phyloP scores from a whole-genome alignment of 2,113 vertebrate genomes.

The Corythaeola cristata region DNA sequence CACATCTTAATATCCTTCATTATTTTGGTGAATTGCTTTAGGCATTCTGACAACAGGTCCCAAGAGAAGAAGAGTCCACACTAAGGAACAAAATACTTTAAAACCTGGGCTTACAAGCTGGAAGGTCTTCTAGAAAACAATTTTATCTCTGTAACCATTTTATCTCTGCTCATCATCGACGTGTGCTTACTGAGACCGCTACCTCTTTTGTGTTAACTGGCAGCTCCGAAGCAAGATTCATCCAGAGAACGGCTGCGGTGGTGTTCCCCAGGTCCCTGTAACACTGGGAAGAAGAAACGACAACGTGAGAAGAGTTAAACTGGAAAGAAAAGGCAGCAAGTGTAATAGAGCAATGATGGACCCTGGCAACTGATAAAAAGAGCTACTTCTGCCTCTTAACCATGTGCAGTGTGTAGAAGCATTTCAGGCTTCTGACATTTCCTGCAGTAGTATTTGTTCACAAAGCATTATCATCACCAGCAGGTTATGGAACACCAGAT shows the following conservation, averaged over 20 bases:
- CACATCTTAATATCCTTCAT: too few relatives aligned
- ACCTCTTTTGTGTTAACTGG: constrained; percentile 76
- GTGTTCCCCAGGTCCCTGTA: constrained; percentile 87
- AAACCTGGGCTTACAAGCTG: not conserved
- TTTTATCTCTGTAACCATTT: too few relatives aligned
- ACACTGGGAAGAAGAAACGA: constrained; percentile 76
- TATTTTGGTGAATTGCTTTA: not conserved
- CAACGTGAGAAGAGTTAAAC: not conserved
- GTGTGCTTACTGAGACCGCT: not conserved
- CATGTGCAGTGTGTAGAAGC: not conserved
- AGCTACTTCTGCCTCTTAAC: not conserved
- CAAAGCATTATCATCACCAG: not conserved
- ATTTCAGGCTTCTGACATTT: not conserved
- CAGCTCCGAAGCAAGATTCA: constrained; percentile 79
- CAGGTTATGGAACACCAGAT: fast-evolving
- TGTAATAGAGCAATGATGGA: not conserved
- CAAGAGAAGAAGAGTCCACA: not conserved
- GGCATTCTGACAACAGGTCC: not conserved
- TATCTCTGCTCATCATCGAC: not conserved
- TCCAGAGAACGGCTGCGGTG: constrained; percentile 81
- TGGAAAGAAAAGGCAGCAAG: not conserved
- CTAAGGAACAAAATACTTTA: not conserved
- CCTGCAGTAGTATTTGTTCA: not conserved
- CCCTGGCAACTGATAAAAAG: not conserved
- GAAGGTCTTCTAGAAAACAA: not conserved